These are phyloP conservation scores for Pyrocephalus nanus DNA, from an alignment of 2,797 vertebrate species.

Conservation along the genomic window DNA sequence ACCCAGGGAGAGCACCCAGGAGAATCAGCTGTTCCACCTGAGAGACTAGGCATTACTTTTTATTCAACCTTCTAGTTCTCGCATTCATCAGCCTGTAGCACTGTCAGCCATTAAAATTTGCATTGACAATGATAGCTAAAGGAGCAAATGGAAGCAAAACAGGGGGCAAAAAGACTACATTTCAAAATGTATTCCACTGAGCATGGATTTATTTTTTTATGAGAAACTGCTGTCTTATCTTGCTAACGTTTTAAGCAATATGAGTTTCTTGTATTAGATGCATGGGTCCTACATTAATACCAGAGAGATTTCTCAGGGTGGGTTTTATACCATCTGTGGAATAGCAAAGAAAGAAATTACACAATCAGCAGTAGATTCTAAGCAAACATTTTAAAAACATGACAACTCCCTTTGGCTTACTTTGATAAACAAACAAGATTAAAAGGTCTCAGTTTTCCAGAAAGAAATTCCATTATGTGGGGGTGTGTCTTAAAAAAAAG, in stretches of 20 bases:
- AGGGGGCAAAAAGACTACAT: not conserved
- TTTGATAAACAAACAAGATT: not conserved
- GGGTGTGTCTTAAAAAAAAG: not conserved
- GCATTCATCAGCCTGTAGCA: not conserved
- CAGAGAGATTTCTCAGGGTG: not conserved
- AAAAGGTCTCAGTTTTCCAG: not conserved
- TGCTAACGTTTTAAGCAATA: not conserved
- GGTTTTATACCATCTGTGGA: not conserved
- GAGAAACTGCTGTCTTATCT: not conserved
- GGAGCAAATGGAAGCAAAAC: not conserved
- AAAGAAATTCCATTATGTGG: not conserved
- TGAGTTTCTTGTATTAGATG: not conserved
- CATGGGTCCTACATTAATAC: not conserved
- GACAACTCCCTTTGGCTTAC: not conserved
- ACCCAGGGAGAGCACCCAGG: not conserved
- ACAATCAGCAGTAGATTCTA: not conserved
- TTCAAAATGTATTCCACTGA: not conserved
- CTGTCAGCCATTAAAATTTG: constrained; percentile 4
- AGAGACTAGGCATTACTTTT: not conserved
- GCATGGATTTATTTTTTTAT: not conserved
- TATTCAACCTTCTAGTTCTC: not conserved
- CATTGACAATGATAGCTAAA: not conserved
- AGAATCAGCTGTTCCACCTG: constrained; percentile 29
- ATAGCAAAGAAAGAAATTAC: not conserved
- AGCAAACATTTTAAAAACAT: not conserved